Percentiles rank a stretch among this genome's conserved stretches.
Conservation (phyloP, 2,113 vertebrate genomes). For the Caranx melampygus region DNA sequence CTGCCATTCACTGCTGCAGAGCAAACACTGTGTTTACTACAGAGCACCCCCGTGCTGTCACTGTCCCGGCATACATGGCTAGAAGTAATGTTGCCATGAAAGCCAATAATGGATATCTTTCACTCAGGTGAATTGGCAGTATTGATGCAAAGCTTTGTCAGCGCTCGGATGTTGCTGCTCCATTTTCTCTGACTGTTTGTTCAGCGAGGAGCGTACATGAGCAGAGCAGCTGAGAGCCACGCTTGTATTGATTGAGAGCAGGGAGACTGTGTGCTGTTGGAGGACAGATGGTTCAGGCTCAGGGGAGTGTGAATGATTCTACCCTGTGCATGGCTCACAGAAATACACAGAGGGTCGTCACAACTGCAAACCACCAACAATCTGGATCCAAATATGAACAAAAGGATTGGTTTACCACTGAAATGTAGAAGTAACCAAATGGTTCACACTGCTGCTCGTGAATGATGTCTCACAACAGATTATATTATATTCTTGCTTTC, state of each 20-base stretch:
- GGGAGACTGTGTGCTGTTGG: conserved; percentile 43
- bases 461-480: neutral
- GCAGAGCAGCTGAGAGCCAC: conserved; percentile 53
- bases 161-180: conserved; percentile 35
- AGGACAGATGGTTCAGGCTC: conserved; percentile 58
- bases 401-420: too few relatives aligned
- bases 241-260: conserved; percentile 63
- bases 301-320: conserved; percentile 46
- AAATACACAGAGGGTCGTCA: conserved; percentile 2
- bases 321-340: conserved; percentile 33
- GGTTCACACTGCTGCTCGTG: neutral
- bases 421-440: too few relatives aligned
- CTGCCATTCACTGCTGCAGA: conserved; percentile 29
- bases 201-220: conserved; percentile 58
- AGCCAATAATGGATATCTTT: conserved; percentile 28
- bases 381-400: conserved; percentile 14
- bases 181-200: conserved; percentile 64
- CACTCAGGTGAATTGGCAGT: conserved; percentile 32
- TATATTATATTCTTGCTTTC: neutral
- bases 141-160: conserved; percentile 54
- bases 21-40: conserved; percentile 30
- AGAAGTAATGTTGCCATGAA: neutral
- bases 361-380: conserved; percentile 17
- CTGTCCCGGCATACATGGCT: neutral
- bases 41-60: neutral